A percentile compares a stretch with the other conserved stretches of the same genome.
phyloP scores from a whole-genome alignment of 2,888 invertebrate genomes.

The Ormyrus rosae region DNA sequence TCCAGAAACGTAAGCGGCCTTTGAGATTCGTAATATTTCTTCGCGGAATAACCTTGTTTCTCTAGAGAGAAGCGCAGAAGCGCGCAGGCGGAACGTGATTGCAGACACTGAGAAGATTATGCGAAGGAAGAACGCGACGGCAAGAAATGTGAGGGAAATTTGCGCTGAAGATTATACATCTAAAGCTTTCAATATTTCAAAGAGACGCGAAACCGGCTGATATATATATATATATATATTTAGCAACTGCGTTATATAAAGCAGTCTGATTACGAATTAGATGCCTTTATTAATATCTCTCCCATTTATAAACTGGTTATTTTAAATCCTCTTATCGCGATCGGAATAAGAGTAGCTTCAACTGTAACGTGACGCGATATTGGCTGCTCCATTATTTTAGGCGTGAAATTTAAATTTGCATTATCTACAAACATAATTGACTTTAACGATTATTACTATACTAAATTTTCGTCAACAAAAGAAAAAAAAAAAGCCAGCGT shows the following conservation, averaged over 20 bases:
- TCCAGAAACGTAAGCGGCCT: conserved; percentile 28
- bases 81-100: conserved; percentile 45
- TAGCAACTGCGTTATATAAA: no score
- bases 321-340: background rate
- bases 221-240: no score
- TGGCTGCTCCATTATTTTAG: no score
- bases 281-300: conserved; percentile 5
- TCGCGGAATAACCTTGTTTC: conserved; percentile 16
- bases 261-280: background rate
- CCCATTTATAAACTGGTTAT: no score
- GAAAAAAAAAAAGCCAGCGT: background rate
- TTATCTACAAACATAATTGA: no score
- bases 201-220: background rate
- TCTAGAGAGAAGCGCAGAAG: conserved; percentile 19
- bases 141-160: conserved; percentile 3
- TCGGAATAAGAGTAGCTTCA: no score
- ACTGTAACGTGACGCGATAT: no score
- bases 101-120: conserved; percentile 41
- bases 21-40: conserved; percentile 29
- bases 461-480: background rate
- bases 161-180: conserved; percentile 11
- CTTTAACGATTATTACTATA: no score
- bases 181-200: conserved; percentile 24
- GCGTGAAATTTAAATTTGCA: no score
- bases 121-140: background rate